phyloP scores from a whole-genome alignment of 2,888 invertebrate genomes.

The Campoletis raptor region DNA sequence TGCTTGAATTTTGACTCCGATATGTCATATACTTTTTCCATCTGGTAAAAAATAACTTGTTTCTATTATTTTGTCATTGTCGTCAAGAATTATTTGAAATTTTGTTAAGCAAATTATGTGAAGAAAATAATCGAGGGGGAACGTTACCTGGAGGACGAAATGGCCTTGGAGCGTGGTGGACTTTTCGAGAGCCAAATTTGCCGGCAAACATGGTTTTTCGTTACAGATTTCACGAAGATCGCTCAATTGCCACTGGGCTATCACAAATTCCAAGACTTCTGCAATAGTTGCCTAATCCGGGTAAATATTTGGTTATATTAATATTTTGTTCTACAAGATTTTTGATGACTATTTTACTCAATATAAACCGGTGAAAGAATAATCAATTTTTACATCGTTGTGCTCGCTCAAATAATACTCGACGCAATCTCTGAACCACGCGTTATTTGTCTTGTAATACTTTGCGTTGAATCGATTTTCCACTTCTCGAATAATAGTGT shows the following conservation, averaged over 20 bases:
- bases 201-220: slow-evolving; percentile 88
- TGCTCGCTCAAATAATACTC: slow-evolving; percentile 78
- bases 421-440: slow-evolving; percentile 80
- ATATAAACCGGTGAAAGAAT: slow-evolving; percentile 5
- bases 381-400: slow-evolving; percentile 67
- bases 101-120: neutral
- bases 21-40: slow-evolving; percentile 84
- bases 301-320: neutral
- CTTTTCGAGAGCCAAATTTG: slow-evolving; percentile 85
- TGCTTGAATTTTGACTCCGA: slow-evolving; percentile 82
- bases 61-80: neutral
- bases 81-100: neutral
- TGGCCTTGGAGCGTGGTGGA: slow-evolving; percentile 86
- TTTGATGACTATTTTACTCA: neutral
- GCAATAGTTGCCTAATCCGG: slow-evolving; percentile 79
- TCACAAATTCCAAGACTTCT: slow-evolving; percentile 87
- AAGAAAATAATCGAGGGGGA: neutral
- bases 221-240: slow-evolving; percentile 87
- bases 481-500: slow-evolving; percentile 70
- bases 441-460: slow-evolving; percentile 79
- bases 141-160: slow-evolving; percentile 87
- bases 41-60: slow-evolving; percentile 74
- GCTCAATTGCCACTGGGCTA: slow-evolving; percentile 89
- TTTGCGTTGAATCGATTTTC: slow-evolving; percentile 75
- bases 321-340: neutral